Evolutionary conservation across 2,888 invertebrate genomes (phyloP), one percentile per base, ranked within the genome.

Genomic region (Hemicrepidius hirtus): DNA sequence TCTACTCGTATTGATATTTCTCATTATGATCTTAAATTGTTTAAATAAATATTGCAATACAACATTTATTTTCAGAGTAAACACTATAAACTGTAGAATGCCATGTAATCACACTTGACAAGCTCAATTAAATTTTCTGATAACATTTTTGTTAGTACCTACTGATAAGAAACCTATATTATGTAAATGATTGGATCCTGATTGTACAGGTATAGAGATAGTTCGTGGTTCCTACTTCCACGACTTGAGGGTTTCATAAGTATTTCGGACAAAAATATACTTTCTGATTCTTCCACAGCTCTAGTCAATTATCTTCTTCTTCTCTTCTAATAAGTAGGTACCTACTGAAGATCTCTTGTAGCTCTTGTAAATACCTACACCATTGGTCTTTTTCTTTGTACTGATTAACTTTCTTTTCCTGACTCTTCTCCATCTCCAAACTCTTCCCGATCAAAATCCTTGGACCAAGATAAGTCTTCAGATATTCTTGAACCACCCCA

Each of bases 1-100:
- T n/a, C n/a, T n/a, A 71, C 73, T 73, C 76, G 80, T 82, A 83
- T 83, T 82, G 83, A 83, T 83, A 79, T 83, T 82, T 78, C 59
- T 21, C 55, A 65, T 49, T 24, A 53, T 62, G 16, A 68, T 60
- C 32, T 49, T 49, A n/a, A 24, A 68, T 50, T 49, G 41, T 60
- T 68, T 60, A 68, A 68, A 59, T 37, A 57, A 57, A 57, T 46
- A 46, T 16, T 10, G 4, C 5, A 18, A 40, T 57, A 57, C 13
- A 28, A 13, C 1, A 6, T 21, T 3, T 53, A 28, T n/a, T n/a
- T n/a, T n/a, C n/a, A n/a, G n/a, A 32, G 24, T 24, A 53, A 53
- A 53, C 28, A 53, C 13, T n/a, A n/a, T 12, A 13, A 0, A 53
- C 28, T 24, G 53, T 53, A 50, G 24, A 20, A 5, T 41, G 6